Evolutionary conservation across 2,113 vertebrate genomes (phyloP).

Genomic region (Physeter macrocephalus): DNA sequence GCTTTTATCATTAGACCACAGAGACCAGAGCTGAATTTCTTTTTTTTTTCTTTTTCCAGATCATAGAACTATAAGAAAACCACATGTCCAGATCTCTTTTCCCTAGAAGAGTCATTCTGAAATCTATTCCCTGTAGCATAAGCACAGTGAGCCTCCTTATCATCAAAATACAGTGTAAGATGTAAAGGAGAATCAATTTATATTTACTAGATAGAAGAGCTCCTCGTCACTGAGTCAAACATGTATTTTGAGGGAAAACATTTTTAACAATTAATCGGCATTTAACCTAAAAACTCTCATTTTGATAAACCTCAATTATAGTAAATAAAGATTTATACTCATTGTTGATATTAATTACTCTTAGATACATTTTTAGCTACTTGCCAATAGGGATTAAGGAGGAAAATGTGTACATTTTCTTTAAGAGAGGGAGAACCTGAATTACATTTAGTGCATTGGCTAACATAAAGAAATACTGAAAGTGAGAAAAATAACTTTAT

Average conservation of each 20-base stretch:
- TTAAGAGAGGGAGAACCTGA: background rate
- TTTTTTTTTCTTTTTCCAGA: background rate
- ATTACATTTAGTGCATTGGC: background rate
- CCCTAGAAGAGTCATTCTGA: background rate
- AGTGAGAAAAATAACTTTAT: background rate
- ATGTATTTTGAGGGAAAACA: background rate
- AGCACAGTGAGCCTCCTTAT: background rate
- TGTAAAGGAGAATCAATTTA: background rate
- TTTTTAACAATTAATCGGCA: constrained; percentile 1
- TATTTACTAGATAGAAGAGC: background rate
- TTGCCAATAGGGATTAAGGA: background rate
- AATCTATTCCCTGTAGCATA: background rate
- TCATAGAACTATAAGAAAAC: background rate
- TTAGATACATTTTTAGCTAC: background rate
- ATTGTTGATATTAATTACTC: background rate
- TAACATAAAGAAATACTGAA: background rate
- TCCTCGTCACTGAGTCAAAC: background rate
- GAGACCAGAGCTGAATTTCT: background rate
- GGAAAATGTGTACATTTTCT: background rate
- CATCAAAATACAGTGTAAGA: background rate
- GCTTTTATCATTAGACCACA: background rate
- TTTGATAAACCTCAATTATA: background rate
- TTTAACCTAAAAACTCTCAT: background rate
- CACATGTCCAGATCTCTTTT: background rate
- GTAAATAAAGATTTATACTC: background rate